Conservation (phyloP, 2,797 vertebrate genomes). For the Thamnophis elegans region DNA sequence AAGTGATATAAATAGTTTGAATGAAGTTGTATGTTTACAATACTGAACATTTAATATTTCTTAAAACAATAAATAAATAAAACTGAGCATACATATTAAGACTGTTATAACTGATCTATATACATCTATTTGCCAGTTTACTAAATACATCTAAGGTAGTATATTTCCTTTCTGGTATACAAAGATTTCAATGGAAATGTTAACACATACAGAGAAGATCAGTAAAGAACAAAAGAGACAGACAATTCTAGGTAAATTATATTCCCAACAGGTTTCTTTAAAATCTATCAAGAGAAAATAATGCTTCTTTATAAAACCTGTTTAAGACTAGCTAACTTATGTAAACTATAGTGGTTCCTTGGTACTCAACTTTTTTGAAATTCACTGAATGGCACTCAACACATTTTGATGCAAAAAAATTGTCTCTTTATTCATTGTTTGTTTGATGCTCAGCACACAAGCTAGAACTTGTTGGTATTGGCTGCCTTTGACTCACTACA, state of each 20-base stretch:
- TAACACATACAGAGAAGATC: background rate
- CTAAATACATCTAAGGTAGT: background rate
- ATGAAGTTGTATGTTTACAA: background rate
- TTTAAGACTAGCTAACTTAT: background rate
- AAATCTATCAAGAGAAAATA: background rate
- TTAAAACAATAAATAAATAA: background rate
- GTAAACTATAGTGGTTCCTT: background rate
- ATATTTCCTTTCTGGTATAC: background rate
- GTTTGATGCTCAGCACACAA: too few species aligned
- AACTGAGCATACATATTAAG: background rate
- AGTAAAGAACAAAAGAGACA: background rate
- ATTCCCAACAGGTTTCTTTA: background rate
- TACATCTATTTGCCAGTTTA: background rate
- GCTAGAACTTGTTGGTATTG: too few species aligned
- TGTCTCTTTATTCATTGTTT: too few species aligned
- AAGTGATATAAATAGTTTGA: background rate
- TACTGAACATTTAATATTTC: background rate
- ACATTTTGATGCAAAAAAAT: too few species aligned
- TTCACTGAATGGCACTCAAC: too few species aligned
- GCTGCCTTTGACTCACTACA: too few species aligned
- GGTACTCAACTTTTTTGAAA: too few species aligned
- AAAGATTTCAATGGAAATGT: background rate
- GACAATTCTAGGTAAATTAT: background rate
- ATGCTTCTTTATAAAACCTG: background rate
- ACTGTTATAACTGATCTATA: background rate